Evolutionary conservation across 2,888 invertebrate species (phyloP).

Genomic region (Scotopteryx bipunctaria): DNA sequence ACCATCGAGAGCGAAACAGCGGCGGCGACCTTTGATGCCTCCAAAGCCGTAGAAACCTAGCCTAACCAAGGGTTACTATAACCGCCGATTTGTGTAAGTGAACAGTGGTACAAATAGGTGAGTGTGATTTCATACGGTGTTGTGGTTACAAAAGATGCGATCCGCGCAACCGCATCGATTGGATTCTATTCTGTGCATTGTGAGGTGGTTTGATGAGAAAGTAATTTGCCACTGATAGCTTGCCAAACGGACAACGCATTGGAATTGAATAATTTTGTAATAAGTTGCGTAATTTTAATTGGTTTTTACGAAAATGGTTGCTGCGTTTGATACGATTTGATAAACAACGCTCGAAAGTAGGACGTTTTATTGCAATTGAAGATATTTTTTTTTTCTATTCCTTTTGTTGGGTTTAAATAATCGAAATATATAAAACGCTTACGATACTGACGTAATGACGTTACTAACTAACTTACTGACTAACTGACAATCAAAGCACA

Average conservation of each 20-base stretch:
- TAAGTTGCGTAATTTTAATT: conserved; percentile 35
- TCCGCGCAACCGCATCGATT: conserved; percentile 62
- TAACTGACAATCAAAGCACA: too few relatives aligned
- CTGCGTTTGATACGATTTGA: background rate
- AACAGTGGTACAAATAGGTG: conserved; percentile 18
- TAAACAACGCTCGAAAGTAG: too few relatives aligned
- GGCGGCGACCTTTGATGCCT: too few relatives aligned
- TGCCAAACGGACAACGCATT: conserved; percentile 47
- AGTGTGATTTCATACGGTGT: conserved; percentile 57
- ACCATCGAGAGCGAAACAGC: too few relatives aligned
- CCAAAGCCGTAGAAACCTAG: background rate
- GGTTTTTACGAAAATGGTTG: conserved; percentile 25
- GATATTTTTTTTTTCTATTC: too few relatives aligned
- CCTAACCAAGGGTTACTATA: background rate
- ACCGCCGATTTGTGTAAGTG: background rate
- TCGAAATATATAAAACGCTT: too few relatives aligned
- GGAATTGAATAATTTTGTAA: conserved; percentile 46
- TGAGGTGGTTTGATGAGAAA: conserved; percentile 50
- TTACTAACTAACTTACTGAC: too few relatives aligned
- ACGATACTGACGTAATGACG: too few relatives aligned
- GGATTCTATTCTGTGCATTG: conserved; percentile 48
- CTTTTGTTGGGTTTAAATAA: too few relatives aligned
- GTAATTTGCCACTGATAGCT: conserved; percentile 55
- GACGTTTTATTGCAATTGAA: too few relatives aligned
- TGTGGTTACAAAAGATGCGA: conserved; percentile 69